phyloP scores from a whole-genome alignment of 2,797 vertebrate genomes.

The Pseudotriccus pelzelni region DNA sequence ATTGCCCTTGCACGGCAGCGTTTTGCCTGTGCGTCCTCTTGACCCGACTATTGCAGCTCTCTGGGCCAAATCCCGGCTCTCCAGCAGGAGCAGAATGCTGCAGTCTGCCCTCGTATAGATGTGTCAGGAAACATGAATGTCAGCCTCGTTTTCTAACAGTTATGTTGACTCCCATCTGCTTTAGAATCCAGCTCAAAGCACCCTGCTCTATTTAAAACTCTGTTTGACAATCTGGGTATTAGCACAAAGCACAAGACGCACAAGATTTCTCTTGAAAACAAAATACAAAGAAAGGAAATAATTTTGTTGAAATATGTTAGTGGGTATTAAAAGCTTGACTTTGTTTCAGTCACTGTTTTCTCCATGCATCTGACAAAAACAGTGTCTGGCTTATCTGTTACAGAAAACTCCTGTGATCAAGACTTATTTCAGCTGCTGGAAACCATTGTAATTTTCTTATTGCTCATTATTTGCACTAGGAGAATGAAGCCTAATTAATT shows the following conservation, averaged over 20 bases:
- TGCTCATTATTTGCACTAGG: not conserved
- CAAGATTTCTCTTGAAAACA: not conserved
- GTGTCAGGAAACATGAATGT: not conserved
- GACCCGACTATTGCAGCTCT: not conserved
- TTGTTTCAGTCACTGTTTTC: not conserved
- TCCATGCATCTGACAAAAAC: not conserved
- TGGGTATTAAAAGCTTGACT: not conserved
- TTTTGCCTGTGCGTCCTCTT: not conserved
- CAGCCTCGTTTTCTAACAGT: not conserved
- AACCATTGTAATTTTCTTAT: not conserved
- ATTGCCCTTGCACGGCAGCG: not conserved
- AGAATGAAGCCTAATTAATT: not conserved
- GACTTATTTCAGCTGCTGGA: not conserved
- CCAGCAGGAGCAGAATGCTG: not conserved
- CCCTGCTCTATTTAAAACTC: slow-evolving; percentile 6
- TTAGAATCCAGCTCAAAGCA: not conserved
- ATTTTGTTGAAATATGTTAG: not conserved
- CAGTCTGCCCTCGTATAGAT: not conserved
- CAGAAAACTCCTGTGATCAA: not conserved
- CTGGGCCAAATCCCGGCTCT: slow-evolving; percentile 25
- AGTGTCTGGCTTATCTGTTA: not conserved
- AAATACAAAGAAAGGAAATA: not conserved
- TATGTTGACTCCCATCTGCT: not conserved
- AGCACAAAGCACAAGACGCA: not conserved
- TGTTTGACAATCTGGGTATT: not conserved